Percentiles rank a stretch among this genome's conserved stretches.
Evolutionary conservation across 2,797 vertebrate genomes (phyloP).

Genomic region (Thripadectes ignobilis): DNA sequence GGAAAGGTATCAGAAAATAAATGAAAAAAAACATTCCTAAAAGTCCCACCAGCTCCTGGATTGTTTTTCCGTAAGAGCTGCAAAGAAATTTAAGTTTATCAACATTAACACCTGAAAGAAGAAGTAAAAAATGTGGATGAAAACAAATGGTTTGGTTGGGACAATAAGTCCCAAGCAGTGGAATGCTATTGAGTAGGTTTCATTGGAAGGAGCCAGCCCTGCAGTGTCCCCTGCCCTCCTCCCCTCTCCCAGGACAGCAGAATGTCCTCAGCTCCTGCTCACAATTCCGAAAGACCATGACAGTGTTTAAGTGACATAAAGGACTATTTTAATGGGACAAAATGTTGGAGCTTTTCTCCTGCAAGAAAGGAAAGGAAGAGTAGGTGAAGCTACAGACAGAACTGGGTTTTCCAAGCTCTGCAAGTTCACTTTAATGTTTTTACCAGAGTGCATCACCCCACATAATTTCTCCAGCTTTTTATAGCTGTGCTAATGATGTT

Average conservation of each 20-base stretch:
- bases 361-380: neutral
- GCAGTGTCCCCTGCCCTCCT: neutral
- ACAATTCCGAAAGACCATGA: neutral
- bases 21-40: neutral
- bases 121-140: neutral
- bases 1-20: neutral
- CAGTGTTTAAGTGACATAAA: neutral
- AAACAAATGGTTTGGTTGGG: neutral
- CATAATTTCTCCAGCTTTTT: slow-evolving; percentile 1
- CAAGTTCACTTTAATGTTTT: neutral
- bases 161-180: neutral
- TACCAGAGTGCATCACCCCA: neutral
- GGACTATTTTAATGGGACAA: neutral
- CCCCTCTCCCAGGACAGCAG: fast-evolving
- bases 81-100: neutral
- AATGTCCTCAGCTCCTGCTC: neutral
- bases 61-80: neutral
- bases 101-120: neutral
- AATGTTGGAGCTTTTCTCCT: neutral
- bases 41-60: neutral
- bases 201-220: neutral
- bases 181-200: neutral
- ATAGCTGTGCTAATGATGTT: slow-evolving; percentile 18
- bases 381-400: neutral
- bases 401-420: neutral